These are phyloP conservation scores for Psix sp. DNA, from an alignment of 1,140 invertebrate genomes.

Conservation along the genomic window DNA sequence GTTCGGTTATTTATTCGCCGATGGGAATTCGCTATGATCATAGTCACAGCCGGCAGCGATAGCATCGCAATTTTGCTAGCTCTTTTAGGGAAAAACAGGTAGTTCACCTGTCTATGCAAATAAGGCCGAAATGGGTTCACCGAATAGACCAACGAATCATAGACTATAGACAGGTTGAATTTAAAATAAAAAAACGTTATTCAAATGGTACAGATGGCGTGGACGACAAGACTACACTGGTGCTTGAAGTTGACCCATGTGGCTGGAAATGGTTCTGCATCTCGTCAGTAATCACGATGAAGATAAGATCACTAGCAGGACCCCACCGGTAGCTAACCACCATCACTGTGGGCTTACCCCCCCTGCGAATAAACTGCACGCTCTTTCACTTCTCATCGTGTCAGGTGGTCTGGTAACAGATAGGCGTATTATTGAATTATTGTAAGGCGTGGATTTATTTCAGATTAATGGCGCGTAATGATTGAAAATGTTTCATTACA, in stretches of 20 bases:
- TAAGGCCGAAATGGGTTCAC: too few species aligned
- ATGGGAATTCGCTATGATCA: conserved; percentile 11
- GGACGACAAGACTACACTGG: background rate
- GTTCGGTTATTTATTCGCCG: conserved; percentile 8
- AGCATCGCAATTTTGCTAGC: conserved; percentile 2
- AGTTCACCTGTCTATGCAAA: too few species aligned
- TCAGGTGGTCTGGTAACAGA: conserved; percentile 36
- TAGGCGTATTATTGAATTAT: conserved; percentile 36
- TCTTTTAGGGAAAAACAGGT: conserved; percentile 33
- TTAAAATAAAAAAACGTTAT: too few species aligned
- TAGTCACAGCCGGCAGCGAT: background rate
- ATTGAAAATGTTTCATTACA: conserved; percentile 34
- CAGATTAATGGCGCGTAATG: conserved; percentile 38
- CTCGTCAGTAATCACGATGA: conserved; percentile 20
- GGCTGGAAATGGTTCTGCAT: conserved; percentile 17
- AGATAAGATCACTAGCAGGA: conserved; percentile 32
- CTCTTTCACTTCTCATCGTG: conserved; percentile 9
- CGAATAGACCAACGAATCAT: too few species aligned
- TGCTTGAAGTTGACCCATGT: conserved; percentile 3
- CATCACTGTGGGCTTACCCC: conserved; percentile 3
- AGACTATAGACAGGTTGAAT: too few species aligned
- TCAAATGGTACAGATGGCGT: background rate
- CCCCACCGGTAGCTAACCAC: conserved; percentile 22
- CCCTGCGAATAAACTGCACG: conserved; percentile 17
- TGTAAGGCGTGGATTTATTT: conserved; percentile 32